Conservation (phyloP, 2,797 vertebrate species). For the Cyclopterus lumpus region DNA sequence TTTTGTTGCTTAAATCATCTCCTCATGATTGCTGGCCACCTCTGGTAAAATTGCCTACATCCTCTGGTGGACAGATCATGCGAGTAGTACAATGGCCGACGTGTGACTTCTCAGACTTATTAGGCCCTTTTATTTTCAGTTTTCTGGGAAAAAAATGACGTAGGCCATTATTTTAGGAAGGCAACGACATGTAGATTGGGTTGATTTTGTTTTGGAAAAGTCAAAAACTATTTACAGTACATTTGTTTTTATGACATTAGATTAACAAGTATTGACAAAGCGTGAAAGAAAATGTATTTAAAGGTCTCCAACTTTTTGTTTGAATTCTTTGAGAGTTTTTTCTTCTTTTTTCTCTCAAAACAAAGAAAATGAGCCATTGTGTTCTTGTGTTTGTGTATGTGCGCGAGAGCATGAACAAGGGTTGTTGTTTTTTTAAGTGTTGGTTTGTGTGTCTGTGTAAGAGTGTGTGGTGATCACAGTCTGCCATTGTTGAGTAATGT, state of each 20-base stretch:
- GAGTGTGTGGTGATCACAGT: slow-evolving; percentile 54
- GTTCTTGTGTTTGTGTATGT: slow-evolving; percentile 12
- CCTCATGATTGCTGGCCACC: too few relatives aligned
- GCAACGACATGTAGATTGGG: not conserved
- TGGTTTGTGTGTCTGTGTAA: not conserved
- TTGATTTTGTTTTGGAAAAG: not conserved
- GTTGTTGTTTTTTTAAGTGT: not conserved
- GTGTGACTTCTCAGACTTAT: too few relatives aligned
- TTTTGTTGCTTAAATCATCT: too few relatives aligned
- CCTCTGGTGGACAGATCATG: too few relatives aligned
- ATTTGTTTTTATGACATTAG: not conserved
- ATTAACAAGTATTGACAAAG: not conserved
- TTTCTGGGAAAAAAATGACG: too few relatives aligned
- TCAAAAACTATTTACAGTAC: not conserved
- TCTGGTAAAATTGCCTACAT: too few relatives aligned
- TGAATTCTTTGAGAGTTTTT: not conserved
- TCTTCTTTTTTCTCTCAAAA: slow-evolving; percentile 3
- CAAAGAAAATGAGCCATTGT: slow-evolving; percentile 31
- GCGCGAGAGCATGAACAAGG: not conserved
- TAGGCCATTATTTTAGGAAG: too few relatives aligned
- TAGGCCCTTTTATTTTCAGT: too few relatives aligned
- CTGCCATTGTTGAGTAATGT: slow-evolving; percentile 74
- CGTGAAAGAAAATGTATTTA: not conserved
- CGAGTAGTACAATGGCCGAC: too few relatives aligned
- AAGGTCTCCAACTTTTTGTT: not conserved